These are phyloP conservation scores for Nemapogon koenigi DNA, from an alignment of 2,888 invertebrate species.

Conservation along the genomic window DNA sequence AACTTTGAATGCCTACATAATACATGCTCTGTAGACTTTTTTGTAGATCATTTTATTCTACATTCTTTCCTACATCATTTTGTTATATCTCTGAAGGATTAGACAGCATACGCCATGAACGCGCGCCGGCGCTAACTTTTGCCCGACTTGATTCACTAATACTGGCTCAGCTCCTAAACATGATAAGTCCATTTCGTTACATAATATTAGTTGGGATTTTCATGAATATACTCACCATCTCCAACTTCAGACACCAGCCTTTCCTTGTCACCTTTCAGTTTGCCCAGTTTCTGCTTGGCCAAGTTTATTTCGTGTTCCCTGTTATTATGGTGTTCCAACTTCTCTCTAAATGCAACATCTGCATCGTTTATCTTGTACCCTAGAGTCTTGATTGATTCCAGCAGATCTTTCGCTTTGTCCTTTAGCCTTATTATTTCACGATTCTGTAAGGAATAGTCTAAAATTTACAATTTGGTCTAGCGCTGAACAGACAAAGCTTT, in stretches of 20 bases:
- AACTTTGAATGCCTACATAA: too few relatives aligned
- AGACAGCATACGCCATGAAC: too few relatives aligned
- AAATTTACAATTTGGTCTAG: not conserved
- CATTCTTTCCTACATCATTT: too few relatives aligned
- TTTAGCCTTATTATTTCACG: slow-evolving; percentile 37
- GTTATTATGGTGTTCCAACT: slow-evolving; percentile 50
- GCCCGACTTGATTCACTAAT: too few relatives aligned
- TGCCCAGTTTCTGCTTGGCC: slow-evolving; percentile 52
- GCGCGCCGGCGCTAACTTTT: too few relatives aligned
- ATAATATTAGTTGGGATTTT: too few relatives aligned
- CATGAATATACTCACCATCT: slow-evolving; percentile 58
- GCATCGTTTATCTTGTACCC: slow-evolving; percentile 42
- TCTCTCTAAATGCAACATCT: slow-evolving; percentile 38
- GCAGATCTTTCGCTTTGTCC: slow-evolving; percentile 34
- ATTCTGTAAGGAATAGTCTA: slow-evolving; percentile 29
- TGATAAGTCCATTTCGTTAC: too few relatives aligned
- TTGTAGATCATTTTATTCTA: too few relatives aligned
- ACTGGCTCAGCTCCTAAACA: too few relatives aligned
- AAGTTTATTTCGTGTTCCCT: slow-evolving; percentile 54
- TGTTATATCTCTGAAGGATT: too few relatives aligned
- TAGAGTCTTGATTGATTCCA: slow-evolving; percentile 32
- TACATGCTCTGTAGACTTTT: too few relatives aligned
- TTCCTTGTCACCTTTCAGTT: slow-evolving; percentile 51
- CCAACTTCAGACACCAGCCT: slow-evolving; percentile 48
- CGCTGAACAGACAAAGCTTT: too few relatives aligned